Percentiles rank a stretch among this genome's conserved stretches.
Evolutionary conservation across 2,797 vertebrate species (phyloP).

Genomic region (Danio jaintianensis): DNA sequence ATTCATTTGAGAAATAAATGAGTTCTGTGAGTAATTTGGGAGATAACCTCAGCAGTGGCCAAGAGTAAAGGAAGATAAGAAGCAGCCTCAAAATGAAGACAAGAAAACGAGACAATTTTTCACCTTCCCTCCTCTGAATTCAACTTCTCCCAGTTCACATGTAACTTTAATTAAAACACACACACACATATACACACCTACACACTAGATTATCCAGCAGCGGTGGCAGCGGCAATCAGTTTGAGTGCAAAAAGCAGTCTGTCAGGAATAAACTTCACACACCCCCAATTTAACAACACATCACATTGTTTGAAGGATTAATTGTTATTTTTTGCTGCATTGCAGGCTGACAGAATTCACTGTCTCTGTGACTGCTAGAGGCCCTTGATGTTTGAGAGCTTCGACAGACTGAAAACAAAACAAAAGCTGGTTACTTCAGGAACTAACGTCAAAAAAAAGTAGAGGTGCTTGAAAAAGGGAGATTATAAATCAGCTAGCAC

Average conservation of each 20-base stretch:
- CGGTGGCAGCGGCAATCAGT: constrained; percentile 67
- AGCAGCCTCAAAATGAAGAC: constrained; percentile 74
- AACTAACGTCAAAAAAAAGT: constrained; percentile 7
- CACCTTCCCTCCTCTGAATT: constrained; percentile 75
- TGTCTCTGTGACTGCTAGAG: constrained; percentile 55
- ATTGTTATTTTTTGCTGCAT: constrained; percentile 58
- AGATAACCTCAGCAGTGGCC: constrained; percentile 79
- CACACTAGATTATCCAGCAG: constrained; percentile 73
- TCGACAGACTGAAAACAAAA: constrained; percentile 1
- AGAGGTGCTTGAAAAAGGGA: background rate
- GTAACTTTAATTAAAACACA: constrained; percentile 80
- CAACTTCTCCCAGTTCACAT: constrained; percentile 71
- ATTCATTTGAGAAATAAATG: constrained; percentile 85
- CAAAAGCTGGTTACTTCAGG: constrained; percentile 22
- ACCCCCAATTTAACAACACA: constrained; percentile 60
- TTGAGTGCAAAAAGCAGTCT: constrained; percentile 68
- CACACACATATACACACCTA: constrained; percentile 65
- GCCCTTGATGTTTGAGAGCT: constrained; percentile 44
- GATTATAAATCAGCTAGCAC: background rate
- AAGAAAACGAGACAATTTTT: constrained; percentile 78
- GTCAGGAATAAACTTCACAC: constrained; percentile 60
- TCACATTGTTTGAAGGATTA: constrained; percentile 68
- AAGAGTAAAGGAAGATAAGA: constrained; percentile 77
- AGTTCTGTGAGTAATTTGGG: constrained; percentile 81
- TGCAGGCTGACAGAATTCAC: constrained; percentile 59